Evolutionary conservation across 2,113 vertebrate species (phyloP).

Genomic region (Theristicus caerulescens): DNA sequence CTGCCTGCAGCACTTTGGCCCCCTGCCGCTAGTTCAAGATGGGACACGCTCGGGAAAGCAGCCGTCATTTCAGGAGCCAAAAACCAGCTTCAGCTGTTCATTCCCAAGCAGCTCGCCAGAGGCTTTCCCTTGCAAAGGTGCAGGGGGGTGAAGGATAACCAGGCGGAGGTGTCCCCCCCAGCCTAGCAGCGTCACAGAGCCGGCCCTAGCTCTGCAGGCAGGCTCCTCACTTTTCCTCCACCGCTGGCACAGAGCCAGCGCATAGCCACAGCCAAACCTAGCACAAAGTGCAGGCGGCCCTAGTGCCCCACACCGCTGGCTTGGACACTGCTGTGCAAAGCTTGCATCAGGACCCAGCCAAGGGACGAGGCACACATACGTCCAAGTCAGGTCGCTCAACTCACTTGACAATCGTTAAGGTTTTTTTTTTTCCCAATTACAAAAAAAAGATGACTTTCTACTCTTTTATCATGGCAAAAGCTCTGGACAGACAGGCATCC

Average conservation of each 20-base stretch:
- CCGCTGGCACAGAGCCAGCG: neutral
- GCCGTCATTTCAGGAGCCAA: neutral
- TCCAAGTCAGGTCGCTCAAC: neutral
- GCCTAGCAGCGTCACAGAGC: neutral
- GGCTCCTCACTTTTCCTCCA: neutral
- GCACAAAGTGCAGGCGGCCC: neutral
- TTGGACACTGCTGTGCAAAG: neutral
- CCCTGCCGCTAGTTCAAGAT: neutral
- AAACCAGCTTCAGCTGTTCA: neutral
- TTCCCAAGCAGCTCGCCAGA: neutral
- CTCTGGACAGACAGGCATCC: neutral
- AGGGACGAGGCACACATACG: fast-evolving
- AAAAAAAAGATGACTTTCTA: neutral
- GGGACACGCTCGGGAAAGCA: neutral
- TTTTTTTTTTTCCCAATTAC: neutral
- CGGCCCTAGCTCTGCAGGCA: neutral
- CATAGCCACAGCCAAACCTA: neutral
- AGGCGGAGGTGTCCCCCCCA: fast-evolving
- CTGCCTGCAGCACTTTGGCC: neutral
- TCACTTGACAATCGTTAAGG: neutral
- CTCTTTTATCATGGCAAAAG: neutral
- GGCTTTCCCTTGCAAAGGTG: neutral
- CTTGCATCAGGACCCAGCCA: neutral
- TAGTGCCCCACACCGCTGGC: neutral
- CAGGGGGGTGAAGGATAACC: neutral